Conservation (phyloP, 2,113 vertebrate genomes). For the Pantherophis guttatus region DNA sequence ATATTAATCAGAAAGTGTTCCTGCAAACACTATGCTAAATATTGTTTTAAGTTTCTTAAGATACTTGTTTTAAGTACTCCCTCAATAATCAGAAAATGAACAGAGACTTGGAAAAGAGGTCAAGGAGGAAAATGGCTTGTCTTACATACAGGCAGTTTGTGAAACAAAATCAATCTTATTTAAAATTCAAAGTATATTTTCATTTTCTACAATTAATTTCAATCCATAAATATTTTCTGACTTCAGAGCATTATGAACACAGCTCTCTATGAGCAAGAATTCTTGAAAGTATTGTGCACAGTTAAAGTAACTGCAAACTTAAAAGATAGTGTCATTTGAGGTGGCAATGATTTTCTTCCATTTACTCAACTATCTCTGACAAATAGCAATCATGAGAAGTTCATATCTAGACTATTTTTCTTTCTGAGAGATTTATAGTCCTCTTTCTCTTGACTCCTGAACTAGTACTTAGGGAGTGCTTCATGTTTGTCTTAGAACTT, state of each 20-base stretch:
- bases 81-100: not conserved
- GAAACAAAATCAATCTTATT: not conserved
- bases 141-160: not conserved
- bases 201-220: not conserved
- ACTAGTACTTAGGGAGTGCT: not conserved
- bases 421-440: slow-evolving; percentile 29
- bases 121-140: not conserved
- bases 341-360: not conserved
- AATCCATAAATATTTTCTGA: not conserved
- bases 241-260: not conserved
- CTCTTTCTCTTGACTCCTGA: not conserved
- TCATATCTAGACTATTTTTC: not conserved
- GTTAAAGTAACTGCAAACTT: not conserved
- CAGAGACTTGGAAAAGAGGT: not conserved
- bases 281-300: not conserved
- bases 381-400: not conserved
- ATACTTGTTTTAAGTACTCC: not conserved
- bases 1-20: not conserved
- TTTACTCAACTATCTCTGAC: not conserved
- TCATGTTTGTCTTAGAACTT: slow-evolving; percentile 35
- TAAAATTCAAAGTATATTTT: not conserved
- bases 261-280: not conserved
- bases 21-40: not conserved
- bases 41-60: not conserved
- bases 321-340: not conserved